phyloP scores from a whole-genome alignment of 2,888 invertebrate species.

The Celastrina argiolus region DNA sequence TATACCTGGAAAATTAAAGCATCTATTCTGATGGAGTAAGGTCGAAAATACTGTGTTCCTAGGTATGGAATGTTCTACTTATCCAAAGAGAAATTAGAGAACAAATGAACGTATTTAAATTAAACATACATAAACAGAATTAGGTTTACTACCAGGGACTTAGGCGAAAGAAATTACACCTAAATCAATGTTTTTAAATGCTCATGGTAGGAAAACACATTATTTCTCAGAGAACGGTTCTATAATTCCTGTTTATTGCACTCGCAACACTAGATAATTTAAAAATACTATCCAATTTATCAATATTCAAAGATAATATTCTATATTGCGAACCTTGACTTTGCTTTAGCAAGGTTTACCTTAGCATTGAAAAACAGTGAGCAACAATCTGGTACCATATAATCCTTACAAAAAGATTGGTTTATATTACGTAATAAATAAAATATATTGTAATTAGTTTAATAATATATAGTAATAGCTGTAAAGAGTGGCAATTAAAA shows the following conservation, averaged over 20 bases:
- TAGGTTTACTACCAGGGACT: slow-evolving; percentile 3
- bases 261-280: too few species aligned
- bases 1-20: not conserved
- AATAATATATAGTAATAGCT: not conserved
- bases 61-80: slow-evolving; percentile 24
- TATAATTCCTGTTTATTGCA: too few species aligned
- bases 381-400: not conserved
- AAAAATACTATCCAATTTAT: too few species aligned
- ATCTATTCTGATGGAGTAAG: not conserved
- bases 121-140: slow-evolving; percentile 5
- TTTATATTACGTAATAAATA: not conserved
- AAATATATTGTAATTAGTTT: slow-evolving; percentile 14
- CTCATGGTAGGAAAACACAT: too few species aligned
- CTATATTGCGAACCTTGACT: too few species aligned
- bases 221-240: too few species aligned
- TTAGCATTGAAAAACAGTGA: not conserved
- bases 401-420: not conserved
- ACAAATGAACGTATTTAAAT: slow-evolving; percentile 13
- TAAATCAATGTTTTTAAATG: not conserved
- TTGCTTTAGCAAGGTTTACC: too few species aligned
- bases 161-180: not conserved
- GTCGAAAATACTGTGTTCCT: not conserved
- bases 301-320: too few species aligned
- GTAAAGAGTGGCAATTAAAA: slow-evolving; percentile 9
- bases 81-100: slow-evolving; percentile 5